These are phyloP conservation scores for Pangasius larnaudii DNA, from an alignment of 2,797 vertebrate species.

Conservation along the genomic window DNA sequence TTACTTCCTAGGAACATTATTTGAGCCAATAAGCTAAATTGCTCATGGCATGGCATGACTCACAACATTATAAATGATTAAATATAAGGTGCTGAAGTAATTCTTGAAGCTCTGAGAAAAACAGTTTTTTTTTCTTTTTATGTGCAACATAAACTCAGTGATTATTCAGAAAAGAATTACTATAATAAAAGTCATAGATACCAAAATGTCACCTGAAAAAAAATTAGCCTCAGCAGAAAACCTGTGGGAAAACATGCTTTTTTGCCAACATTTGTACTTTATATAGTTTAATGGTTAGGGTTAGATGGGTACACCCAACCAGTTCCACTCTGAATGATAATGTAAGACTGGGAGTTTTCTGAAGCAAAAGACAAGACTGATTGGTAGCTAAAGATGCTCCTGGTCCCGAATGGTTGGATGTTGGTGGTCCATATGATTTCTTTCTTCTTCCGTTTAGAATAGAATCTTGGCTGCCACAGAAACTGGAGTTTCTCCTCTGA, in stretches of 20 bases:
- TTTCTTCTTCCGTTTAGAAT: background rate
- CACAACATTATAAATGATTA: background rate
- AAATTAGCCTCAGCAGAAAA: background rate
- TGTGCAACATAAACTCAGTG: background rate
- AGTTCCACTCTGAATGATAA: background rate
- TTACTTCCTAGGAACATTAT: background rate
- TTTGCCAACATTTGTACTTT: background rate
- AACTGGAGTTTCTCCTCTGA: background rate
- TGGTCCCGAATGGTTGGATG: background rate
- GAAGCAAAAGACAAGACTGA: background rate
- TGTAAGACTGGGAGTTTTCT: background rate
- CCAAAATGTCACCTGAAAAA: background rate
- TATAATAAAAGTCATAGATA: background rate
- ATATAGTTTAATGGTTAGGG: background rate
- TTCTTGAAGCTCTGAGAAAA: background rate
- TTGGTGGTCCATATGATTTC: background rate
- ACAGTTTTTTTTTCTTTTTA: background rate
- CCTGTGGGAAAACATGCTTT: background rate
- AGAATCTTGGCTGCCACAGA: background rate
- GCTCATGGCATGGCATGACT: background rate
- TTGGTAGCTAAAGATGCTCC: background rate
- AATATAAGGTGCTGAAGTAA: background rate
- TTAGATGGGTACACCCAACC: background rate
- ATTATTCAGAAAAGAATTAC: background rate
- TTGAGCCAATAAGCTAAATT: background rate